Conservation (phyloP, 2,113 vertebrate species). For the Todiramphus saurophagus region DNA sequence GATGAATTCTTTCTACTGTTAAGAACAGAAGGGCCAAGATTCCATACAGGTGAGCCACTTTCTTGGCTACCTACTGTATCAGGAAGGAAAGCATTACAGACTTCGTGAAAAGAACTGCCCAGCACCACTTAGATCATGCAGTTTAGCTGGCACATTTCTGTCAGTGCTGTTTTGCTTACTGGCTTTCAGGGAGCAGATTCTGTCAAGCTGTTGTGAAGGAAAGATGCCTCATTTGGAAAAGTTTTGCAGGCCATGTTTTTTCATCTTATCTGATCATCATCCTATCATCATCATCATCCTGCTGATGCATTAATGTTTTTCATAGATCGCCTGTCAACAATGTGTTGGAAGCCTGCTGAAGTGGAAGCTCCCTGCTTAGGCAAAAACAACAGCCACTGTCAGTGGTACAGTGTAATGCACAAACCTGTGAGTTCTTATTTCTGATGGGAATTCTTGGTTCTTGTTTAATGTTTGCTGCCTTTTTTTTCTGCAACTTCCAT, state of each 20-base stretch:
- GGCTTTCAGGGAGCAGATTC: neutral
- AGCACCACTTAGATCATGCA: neutral
- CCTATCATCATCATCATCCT: neutral
- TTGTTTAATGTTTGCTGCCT: neutral
- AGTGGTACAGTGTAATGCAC: conserved; percentile 67
- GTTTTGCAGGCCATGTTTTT: neutral
- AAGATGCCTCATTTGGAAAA: neutral
- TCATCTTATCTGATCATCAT: neutral
- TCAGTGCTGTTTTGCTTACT: neutral
- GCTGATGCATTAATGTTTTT: neutral
- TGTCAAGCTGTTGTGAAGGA: neutral
- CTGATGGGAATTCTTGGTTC: neutral
- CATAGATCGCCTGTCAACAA: conserved; percentile 67
- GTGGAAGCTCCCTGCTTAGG: conserved; percentile 67
- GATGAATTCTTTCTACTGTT: neutral
- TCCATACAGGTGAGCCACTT: neutral
- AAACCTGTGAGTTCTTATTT: conserved; percentile 62
- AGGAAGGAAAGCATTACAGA: neutral
- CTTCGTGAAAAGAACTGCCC: neutral
- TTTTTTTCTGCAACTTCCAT: neutral
- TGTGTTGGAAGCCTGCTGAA: conserved; percentile 64
- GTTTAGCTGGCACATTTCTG: neutral
- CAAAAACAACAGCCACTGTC: conserved; percentile 2
- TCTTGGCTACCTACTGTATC: neutral
- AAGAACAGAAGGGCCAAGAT: neutral